Conservation (phyloP, 64 coral and sea anemone genomes). For the Cladopsammia gracilis region DNA sequence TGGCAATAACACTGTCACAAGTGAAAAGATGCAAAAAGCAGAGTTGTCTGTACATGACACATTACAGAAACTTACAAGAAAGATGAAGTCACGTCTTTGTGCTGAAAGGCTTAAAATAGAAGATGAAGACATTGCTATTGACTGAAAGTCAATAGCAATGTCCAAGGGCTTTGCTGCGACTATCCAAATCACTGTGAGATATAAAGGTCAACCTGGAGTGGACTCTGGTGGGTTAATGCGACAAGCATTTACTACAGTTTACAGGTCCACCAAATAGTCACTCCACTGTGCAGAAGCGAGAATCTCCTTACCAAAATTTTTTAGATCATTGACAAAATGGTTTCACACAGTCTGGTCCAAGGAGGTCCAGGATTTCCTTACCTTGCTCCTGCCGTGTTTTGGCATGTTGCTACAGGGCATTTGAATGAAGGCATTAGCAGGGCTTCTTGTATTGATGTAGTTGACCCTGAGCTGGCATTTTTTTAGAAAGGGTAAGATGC, state of each 20-base stretch:
- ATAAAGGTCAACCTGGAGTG: conserved; percentile 60
- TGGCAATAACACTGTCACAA: neutral
- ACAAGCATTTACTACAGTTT: conserved; percentile 72
- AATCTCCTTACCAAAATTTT: conserved; percentile 61
- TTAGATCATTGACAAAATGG: conserved; percentile 72
- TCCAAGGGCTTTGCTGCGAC: conserved; percentile 65
- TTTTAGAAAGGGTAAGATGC: too few relatives aligned
- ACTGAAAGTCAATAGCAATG: conserved; percentile 78
- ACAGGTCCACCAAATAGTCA: conserved; percentile 64
- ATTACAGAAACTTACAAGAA: conserved; percentile 24
- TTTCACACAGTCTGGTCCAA: conserved; percentile 72
- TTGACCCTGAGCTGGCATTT: too few relatives aligned
- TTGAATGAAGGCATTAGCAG: too few relatives aligned
- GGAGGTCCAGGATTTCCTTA: conserved; percentile 78
- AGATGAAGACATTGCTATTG: conserved; percentile 72
- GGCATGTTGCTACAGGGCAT: too few relatives aligned
- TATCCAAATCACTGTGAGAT: conserved; percentile 45
- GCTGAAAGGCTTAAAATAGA: conserved; percentile 74
- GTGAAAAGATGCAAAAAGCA: neutral
- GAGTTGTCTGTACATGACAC: neutral
- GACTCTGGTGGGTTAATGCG: conserved; percentile 68
- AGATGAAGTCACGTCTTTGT: conserved; percentile 33
- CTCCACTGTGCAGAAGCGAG: conserved; percentile 78
- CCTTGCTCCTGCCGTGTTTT: conserved; percentile 6
- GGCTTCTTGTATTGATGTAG: too few relatives aligned